A percentile compares a stretch with the other conserved stretches of the same genome.
Evolutionary conservation across 1,140 invertebrate species (phyloP).

Genomic region (Scaptodrosophila lebanonensis): DNA sequence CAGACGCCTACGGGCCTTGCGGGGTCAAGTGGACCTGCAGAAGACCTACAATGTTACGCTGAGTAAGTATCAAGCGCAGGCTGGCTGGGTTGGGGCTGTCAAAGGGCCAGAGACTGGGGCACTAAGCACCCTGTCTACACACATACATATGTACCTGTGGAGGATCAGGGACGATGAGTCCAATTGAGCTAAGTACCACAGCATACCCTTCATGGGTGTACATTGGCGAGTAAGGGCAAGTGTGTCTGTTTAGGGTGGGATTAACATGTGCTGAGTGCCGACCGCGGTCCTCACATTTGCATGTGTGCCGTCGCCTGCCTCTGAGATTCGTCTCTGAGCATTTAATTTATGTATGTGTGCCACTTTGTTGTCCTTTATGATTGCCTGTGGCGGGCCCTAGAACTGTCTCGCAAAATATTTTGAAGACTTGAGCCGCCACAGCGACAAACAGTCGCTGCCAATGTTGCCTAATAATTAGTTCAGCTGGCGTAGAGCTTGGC

Average conservation of each 20-base stretch:
- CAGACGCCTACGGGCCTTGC: slow-evolving; percentile 89
- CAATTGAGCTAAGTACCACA: slow-evolving; percentile 62
- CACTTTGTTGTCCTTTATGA: slow-evolving; percentile 75
- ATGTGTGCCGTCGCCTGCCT: neutral
- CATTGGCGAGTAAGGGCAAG: slow-evolving; percentile 12
- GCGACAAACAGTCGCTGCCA: too few relatives aligned
- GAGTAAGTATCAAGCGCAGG: slow-evolving; percentile 82
- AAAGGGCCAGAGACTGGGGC: slow-evolving; percentile 6
- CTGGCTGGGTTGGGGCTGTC: neutral
- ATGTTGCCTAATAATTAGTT: too few relatives aligned
- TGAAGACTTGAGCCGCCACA: too few relatives aligned
- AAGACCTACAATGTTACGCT: slow-evolving; percentile 93
- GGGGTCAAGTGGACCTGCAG: slow-evolving; percentile 94
- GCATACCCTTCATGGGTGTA: slow-evolving; percentile 19
- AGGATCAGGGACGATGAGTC: slow-evolving; percentile 33
- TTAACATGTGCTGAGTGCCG: slow-evolving; percentile 70
- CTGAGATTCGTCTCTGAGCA: slow-evolving; percentile 34
- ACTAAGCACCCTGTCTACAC: neutral
- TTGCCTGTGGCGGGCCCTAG: slow-evolving; percentile 52
- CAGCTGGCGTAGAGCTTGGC: too few relatives aligned
- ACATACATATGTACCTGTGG: neutral
- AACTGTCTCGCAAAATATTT: too few relatives aligned
- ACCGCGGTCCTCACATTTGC: neutral
- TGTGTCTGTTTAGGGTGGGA: slow-evolving; percentile 23
- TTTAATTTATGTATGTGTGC: slow-evolving; percentile 76